phyloP scores from a whole-genome alignment of 2,888 invertebrate genomes.

The Callimorpha dominula region DNA sequence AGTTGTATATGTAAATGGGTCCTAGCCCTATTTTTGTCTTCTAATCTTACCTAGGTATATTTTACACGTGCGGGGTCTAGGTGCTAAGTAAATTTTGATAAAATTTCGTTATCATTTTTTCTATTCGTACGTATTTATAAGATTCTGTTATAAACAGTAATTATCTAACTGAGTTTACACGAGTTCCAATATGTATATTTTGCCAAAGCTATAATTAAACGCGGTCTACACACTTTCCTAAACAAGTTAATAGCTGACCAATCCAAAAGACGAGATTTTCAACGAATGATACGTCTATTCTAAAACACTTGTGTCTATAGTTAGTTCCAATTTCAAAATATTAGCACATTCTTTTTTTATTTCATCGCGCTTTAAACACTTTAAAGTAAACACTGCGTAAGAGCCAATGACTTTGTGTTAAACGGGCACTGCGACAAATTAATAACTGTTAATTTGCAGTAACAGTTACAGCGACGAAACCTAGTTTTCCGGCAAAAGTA shows the following conservation, averaged over 20 bases:
- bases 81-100: no score
- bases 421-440: conserved; percentile 10
- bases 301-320: background rate
- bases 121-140: no score
- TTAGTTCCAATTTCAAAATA: conserved; percentile 9
- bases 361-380: conserved; percentile 1
- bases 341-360: background rate
- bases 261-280: background rate
- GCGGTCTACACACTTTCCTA: conserved; percentile 18
- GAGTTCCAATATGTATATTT: background rate
- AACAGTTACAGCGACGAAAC: conserved; percentile 20
- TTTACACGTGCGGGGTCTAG: no score
- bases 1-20: no score
- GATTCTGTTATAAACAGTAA: no score
- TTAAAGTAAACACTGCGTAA: conserved; percentile 5
- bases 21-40: no score
- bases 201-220: background rate
- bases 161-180: background rate
- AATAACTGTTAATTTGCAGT: conserved; percentile 21
- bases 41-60: no score
- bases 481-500: conserved; percentile 39
- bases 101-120: no score
- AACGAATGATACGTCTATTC: conserved; percentile 5
- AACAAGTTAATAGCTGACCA: conserved; percentile 3
- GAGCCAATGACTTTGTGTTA: conserved; percentile 16